Percentiles rank a stretch among this genome's conserved stretches.
These are phyloP conservation scores for Anoplolepis gracilipes DNA, from an alignment of 1,140 invertebrate species.

Conservation along the genomic window DNA sequence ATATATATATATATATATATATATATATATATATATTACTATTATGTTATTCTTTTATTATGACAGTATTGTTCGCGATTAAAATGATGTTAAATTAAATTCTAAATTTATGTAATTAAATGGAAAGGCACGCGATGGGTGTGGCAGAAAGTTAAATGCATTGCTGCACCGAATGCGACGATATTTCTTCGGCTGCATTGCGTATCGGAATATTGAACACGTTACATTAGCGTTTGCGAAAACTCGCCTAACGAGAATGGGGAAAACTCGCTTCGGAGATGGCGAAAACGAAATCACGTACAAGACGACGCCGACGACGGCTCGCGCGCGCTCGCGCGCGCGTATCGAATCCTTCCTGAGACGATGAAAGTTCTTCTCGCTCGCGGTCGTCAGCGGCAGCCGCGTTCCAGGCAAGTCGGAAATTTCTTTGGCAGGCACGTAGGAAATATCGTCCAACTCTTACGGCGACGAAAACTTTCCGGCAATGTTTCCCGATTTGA, in stretches of 20 bases:
- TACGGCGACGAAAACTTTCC: slow-evolving; percentile 42
- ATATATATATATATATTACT: not conserved
- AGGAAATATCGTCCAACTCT: slow-evolving; percentile 53
- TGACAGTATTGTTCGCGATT: not conserved
- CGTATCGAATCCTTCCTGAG: slow-evolving; percentile 43
- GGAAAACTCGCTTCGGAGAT: not conserved
- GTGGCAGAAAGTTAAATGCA: not conserved
- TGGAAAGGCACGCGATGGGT: not conserved
- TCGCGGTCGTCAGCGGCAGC: slow-evolving; percentile 51
- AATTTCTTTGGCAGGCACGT: slow-evolving; percentile 57
- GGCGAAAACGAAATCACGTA: slow-evolving; percentile 43
- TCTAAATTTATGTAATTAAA: not conserved
- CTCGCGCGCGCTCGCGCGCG: slow-evolving; percentile 29
- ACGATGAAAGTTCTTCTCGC: slow-evolving; percentile 47
- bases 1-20: too few relatives aligned
- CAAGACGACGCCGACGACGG: slow-evolving; percentile 2
- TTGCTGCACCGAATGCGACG: not conserved
- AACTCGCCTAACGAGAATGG: slow-evolving; percentile 23
- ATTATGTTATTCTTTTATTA: not conserved
- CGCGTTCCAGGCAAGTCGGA: slow-evolving; percentile 50
- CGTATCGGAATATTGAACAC: not conserved
- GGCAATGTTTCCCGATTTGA: slow-evolving; percentile 51
- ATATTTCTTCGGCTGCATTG: not conserved
- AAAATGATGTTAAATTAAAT: not conserved
- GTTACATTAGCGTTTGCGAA: slow-evolving; percentile 24